These are phyloP conservation scores for Cryptophagus acutangulus DNA, from an alignment of 2,888 invertebrate genomes.

Conservation along the genomic window DNA sequence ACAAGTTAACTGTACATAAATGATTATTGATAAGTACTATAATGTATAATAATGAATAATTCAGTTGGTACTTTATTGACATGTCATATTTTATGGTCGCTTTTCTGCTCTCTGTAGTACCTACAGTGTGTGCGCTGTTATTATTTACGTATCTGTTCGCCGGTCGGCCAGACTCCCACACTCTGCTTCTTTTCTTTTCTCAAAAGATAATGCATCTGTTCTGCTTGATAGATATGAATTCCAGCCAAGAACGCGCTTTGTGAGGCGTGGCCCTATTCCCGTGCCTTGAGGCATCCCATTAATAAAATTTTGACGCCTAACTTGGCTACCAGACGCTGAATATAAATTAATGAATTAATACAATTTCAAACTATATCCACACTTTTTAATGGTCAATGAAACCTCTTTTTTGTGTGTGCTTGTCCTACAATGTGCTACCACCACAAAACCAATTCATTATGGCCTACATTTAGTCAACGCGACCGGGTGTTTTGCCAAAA, in stretches of 20 bases:
- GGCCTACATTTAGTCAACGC: no score
- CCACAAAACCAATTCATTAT: no score
- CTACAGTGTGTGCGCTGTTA: constrained; percentile 21
- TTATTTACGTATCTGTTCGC: constrained; percentile 30
- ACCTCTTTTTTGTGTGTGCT: no score
- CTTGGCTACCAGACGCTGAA: constrained; percentile 45
- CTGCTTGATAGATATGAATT: constrained; percentile 34
- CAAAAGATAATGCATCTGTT: constrained; percentile 31
- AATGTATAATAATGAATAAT: constrained; percentile 33
- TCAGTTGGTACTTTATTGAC: constrained; percentile 30
- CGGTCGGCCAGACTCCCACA: constrained; percentile 30
- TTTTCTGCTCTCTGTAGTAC: constrained; percentile 16
- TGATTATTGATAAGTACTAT: constrained; percentile 31
- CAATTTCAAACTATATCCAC: constrained; percentile 23
- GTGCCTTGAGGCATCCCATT: constrained; percentile 41
- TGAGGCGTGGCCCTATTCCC: constrained; percentile 37
- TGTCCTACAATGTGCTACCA: no score
- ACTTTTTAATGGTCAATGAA: constrained; percentile 7
- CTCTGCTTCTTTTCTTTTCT: constrained; percentile 19
- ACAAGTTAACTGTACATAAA: constrained; percentile 22
- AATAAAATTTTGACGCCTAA: constrained; percentile 46
- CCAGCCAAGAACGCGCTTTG: constrained; percentile 31
- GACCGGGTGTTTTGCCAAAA: no score
- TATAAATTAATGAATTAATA: constrained; percentile 46
- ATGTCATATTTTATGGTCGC: constrained; percentile 32